Evolutionary conservation across 2,113 vertebrate species (phyloP), one percentile per base, ranked within the genome.

Genomic region (Syngnathoides biaculeatus): DNA sequence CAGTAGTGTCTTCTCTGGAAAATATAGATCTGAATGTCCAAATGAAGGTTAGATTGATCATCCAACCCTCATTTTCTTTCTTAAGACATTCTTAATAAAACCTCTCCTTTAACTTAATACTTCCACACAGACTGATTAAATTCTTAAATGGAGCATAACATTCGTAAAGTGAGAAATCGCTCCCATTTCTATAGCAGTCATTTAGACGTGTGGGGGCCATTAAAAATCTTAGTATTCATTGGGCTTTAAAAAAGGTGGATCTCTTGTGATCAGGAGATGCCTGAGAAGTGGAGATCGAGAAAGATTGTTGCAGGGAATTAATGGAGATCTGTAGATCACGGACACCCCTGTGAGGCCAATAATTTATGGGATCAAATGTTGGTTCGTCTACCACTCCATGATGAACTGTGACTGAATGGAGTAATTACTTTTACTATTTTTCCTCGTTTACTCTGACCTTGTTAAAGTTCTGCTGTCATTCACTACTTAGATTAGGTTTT

Each of bases 151-250:
- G 62, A 76, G 73, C 66, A 64, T 59, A 74, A 78, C 27, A 15
- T 72, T 79, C 65, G 22, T 55, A 77, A 73, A 64, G 74, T 69
- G 68, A 81, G 70, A 76, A 77, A 79, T 69, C 74, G 76, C 80
- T 59, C 69, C 38, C 38, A 20, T 7, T 38, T 35, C 45, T 64
- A 83, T 83, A 58, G 69, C 42, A 59, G 74, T 64, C 82, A 82
- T 79, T 83, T 73, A 67, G 52, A 0, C 11, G 56, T 30, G n/a
- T 1, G 67, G 58, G 55, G 65, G 63, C 45, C 61, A 50, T 27
- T 79, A 47, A 68, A 81, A 79, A 11, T 39, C 42, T 26, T 75
- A n/a, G n/a, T n/a, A 65, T 68, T 75, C 74, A 75, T 73, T 69
- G 78, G 74, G 74, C 60, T 70, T 79, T 78, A 78, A 84, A 84